Percentiles rank a stretch among this genome's conserved stretches.
Evolutionary conservation across 2,888 invertebrate genomes (phyloP).

Genomic region (Hoplodrina ambigua): DNA sequence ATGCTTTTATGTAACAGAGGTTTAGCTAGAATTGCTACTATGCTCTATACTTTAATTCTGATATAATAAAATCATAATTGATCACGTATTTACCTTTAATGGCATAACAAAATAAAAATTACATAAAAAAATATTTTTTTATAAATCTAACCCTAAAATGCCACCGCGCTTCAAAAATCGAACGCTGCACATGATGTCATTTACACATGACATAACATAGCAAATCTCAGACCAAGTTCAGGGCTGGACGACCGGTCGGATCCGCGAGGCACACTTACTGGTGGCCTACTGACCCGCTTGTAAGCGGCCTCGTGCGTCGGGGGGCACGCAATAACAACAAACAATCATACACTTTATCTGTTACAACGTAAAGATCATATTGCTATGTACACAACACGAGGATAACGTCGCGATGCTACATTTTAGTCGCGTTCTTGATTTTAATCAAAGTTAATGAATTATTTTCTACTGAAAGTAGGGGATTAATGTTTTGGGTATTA

Average conservation of each 20-base stretch:
- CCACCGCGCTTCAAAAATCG: conserved; percentile 8
- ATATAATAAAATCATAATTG: neutral
- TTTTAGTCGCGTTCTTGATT: conserved; percentile 55
- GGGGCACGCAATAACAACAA: conserved; percentile 50
- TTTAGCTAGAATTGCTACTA: too few species aligned
- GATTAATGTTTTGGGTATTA: conserved; percentile 32
- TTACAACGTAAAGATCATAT: conserved; percentile 29
- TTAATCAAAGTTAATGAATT: conserved; percentile 56
- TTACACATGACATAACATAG: conserved; percentile 71
- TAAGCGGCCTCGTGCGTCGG: conserved; percentile 64
- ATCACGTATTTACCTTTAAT: neutral
- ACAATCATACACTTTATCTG: conserved; percentile 52
- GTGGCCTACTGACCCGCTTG: conserved; percentile 75
- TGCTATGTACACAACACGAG: conserved; percentile 20
- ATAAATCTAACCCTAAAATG: conserved; percentile 8
- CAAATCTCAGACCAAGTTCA: conserved; percentile 82
- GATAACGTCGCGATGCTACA: conserved; percentile 52
- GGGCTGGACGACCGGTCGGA: conserved; percentile 78
- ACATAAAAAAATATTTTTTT: neutral
- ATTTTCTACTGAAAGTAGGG: conserved; percentile 42
- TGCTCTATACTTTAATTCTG: neutral
- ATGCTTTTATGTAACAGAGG: neutral
- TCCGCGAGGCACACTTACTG: conserved; percentile 71
- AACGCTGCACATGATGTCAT: conserved; percentile 55
- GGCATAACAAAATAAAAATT: neutral